Conservation (phyloP, 2,888 invertebrate species). For the Drosophila parthenogenetica region DNA sequence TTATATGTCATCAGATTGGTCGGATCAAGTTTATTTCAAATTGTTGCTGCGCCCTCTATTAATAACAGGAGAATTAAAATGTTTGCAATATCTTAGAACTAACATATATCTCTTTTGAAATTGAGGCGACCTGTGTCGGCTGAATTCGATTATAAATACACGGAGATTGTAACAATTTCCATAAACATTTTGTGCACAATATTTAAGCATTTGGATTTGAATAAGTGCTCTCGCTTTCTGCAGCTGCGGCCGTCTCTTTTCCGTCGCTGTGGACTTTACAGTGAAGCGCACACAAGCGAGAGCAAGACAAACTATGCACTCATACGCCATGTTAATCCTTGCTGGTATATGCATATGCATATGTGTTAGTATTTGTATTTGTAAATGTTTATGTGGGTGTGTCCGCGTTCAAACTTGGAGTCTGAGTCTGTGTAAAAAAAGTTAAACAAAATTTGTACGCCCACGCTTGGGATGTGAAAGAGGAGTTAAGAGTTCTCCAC, state of each 20-base stretch:
- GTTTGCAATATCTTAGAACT: too few relatives aligned
- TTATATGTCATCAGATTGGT: too few relatives aligned
- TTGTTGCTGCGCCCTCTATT: too few relatives aligned
- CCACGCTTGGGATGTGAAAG: conserved; percentile 21
- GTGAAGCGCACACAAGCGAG: conserved; percentile 6
- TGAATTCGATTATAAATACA: conserved; percentile 8
- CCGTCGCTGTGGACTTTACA: background rate
- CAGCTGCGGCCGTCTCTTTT: conserved; percentile 42
- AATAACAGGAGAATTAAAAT: too few relatives aligned
- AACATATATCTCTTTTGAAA: too few relatives aligned
- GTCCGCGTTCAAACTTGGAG: conserved; percentile 47
- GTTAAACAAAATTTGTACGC: conserved; percentile 8
- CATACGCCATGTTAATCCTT: background rate
- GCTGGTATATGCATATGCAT: conserved; percentile 15
- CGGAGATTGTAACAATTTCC: conserved; percentile 34
- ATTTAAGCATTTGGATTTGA: conserved; percentile 11
- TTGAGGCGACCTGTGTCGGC: conserved; percentile 9
- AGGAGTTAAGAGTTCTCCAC: background rate
- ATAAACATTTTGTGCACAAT: conserved; percentile 34
- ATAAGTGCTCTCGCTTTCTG: conserved; percentile 18
- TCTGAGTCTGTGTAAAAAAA: conserved; percentile 41
- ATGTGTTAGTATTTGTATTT: conserved; percentile 52
- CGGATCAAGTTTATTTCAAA: too few relatives aligned
- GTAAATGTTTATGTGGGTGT: conserved; percentile 49
- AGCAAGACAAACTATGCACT: conserved; percentile 36